phyloP scores from a whole-genome alignment of 2,888 invertebrate genomes.

The Tiliacea citrago region DNA sequence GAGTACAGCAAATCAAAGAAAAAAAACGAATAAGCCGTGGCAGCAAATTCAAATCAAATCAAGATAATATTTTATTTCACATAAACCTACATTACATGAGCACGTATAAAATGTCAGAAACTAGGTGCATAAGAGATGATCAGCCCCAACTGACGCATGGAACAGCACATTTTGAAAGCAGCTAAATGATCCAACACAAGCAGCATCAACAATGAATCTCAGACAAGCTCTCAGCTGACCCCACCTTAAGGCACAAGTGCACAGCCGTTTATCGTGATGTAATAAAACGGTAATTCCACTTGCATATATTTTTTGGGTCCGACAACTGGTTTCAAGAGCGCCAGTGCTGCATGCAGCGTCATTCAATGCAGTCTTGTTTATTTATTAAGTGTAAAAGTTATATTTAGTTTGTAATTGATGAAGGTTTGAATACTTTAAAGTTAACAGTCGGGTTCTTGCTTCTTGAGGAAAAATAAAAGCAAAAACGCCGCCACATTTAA shows the following conservation, averaged over 20 bases:
- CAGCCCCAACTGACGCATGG: no score
- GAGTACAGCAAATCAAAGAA: no score
- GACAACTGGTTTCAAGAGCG: conserved; percentile 27
- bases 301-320: conserved; percentile 25
- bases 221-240: conserved; percentile 10
- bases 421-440: conserved; percentile 17
- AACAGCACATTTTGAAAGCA: no score
- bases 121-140: no score
- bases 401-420: conserved; percentile 27
- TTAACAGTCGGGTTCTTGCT: neutral
- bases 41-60: no score
- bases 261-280: conserved; percentile 18
- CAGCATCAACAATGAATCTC: neutral
- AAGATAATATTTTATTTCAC: no score
- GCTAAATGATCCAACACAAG: no score
- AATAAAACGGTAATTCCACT: conserved; percentile 38
- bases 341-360: conserved; percentile 7
- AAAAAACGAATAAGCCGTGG: no score
- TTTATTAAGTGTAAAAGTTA: conserved; percentile 31
- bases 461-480: neutral
- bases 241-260: conserved; percentile 11
- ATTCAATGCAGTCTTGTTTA: conserved; percentile 17
- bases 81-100: no score
- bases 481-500: no score
- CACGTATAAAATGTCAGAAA: no score